Percentiles rank a stretch among this genome's conserved stretches.
These are phyloP conservation scores for Drosophila nr. medialis DNA, from an alignment of 2,888 invertebrate species.

Conservation along the genomic window DNA sequence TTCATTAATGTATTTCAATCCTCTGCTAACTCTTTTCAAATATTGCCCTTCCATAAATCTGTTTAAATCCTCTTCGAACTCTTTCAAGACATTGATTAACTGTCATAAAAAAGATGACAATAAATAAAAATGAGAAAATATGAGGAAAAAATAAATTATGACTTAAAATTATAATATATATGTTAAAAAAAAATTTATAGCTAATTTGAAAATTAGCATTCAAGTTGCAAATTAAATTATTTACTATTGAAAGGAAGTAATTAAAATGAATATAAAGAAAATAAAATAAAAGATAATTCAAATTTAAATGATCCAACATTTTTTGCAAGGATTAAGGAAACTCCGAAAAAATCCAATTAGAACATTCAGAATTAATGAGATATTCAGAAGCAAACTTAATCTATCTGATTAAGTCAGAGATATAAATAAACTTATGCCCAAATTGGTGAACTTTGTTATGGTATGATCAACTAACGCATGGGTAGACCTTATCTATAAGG, in stretches of 20 bases:
- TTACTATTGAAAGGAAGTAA: background rate
- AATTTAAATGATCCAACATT: background rate
- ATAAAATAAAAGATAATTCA: background rate
- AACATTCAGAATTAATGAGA: background rate
- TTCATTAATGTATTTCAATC: background rate
- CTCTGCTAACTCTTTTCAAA: background rate
- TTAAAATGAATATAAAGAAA: background rate
- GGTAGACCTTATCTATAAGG: constrained; percentile 10
- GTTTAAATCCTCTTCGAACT: background rate
- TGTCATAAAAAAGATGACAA: background rate
- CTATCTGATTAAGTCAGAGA: background rate
- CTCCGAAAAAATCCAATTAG: background rate
- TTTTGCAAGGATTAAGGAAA: background rate
- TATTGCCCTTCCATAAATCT: background rate
- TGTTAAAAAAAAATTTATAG: background rate
- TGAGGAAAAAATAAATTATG: background rate
- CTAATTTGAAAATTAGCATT: background rate
- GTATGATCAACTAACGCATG: background rate
- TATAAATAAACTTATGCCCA: background rate
- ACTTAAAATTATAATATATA: too few relatives aligned
- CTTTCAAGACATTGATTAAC: background rate
- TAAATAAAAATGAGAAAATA: background rate
- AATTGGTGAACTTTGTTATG: background rate
- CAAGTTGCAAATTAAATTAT: background rate
- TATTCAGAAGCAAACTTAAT: background rate